These are phyloP conservation scores for Hoplias malabaricus DNA, from an alignment of 2,113 vertebrate genomes.

Conservation along the genomic window DNA sequence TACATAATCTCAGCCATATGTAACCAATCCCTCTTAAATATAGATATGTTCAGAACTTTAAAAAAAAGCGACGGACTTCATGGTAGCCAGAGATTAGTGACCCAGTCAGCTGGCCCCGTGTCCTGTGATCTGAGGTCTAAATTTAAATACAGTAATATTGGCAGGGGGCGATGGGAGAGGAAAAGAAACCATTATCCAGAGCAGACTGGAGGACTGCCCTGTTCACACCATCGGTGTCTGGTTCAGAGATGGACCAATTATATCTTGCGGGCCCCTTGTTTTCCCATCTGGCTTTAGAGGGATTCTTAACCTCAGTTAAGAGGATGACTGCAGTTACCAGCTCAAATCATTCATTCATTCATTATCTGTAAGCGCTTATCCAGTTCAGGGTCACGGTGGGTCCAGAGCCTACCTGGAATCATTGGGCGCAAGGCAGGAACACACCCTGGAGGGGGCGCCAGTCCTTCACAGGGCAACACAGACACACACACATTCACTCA, in stretches of 20 bases:
- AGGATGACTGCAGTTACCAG: background rate
- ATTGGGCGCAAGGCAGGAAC: no score
- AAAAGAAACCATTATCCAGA: conserved; percentile 60
- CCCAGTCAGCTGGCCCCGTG: conserved; percentile 66
- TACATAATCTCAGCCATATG: conserved; percentile 74
- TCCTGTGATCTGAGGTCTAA: conserved; percentile 61
- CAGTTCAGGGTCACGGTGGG: no score
- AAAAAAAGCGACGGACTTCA: conserved; percentile 62
- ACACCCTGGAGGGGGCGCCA: no score
- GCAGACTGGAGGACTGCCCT: conserved; percentile 52
- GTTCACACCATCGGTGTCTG: conserved; percentile 52
- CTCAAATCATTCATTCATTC: background rate
- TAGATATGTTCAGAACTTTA: conserved; percentile 43
- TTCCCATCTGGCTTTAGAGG: conserved; percentile 31
- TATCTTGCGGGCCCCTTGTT: conserved; percentile 44
- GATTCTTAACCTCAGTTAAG: conserved; percentile 26
- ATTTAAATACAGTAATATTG: conserved; percentile 72
- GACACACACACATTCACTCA: no score
- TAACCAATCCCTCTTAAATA: conserved; percentile 71
- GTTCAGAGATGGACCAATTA: conserved; percentile 65
- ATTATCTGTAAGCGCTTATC: no score
- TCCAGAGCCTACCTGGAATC: no score
- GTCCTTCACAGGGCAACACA: no score
- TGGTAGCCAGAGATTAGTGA: conserved; percentile 74
- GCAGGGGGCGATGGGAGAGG: conserved; percentile 48